A percentile compares a stretch with the other conserved stretches of the same genome.
Conservation (phyloP, 2,113 vertebrate species). For the Pogonocichla stellata region DNA sequence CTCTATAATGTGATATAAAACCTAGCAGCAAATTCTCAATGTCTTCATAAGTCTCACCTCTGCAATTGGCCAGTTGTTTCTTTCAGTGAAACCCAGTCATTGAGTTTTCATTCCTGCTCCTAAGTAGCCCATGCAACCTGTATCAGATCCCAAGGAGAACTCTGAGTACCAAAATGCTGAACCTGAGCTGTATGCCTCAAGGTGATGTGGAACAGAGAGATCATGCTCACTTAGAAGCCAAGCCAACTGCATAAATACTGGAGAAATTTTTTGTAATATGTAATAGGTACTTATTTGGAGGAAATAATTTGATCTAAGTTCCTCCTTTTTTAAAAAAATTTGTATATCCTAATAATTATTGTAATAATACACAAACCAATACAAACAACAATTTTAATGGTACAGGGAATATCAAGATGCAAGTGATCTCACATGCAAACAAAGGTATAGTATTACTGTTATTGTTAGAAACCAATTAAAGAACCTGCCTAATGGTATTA, state of each 20-base stretch:
- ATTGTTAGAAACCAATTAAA: conserved; percentile 13
- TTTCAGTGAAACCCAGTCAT: background rate
- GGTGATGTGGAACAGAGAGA: background rate
- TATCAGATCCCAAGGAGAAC: background rate
- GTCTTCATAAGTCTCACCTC: background rate
- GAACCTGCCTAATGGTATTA: background rate
- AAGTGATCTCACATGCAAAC: background rate
- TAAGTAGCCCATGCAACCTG: background rate
- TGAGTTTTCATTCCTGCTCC: background rate
- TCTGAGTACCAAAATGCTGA: background rate
- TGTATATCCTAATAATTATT: background rate
- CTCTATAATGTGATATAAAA: background rate
- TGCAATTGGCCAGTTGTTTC: background rate
- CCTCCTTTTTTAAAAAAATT: background rate
- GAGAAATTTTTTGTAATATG: background rate
- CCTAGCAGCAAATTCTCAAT: background rate
- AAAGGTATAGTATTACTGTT: background rate
- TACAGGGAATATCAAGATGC: background rate
- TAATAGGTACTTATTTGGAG: background rate
- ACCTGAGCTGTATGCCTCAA: background rate
- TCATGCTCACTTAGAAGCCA: background rate
- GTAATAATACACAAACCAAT: background rate
- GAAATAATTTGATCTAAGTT: background rate
- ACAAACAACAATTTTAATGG: background rate
- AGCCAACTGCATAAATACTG: background rate